Base-by-base conservation (phyloP, 2,888 invertebrate species). In the Ceraclea dissimilis region DNA sequence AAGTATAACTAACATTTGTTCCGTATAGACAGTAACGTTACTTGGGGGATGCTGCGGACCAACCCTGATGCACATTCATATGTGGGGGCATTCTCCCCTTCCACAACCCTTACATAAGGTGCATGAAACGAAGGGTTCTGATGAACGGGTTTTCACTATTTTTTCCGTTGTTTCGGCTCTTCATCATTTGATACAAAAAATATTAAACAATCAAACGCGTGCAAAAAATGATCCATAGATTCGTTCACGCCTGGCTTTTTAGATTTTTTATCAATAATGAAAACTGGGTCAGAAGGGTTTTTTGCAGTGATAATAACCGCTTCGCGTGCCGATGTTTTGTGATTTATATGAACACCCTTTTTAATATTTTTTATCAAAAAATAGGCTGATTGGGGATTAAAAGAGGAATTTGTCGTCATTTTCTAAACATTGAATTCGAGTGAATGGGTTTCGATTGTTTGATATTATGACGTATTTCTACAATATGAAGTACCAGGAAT, bases 271-370 rank as follows among this genome's bases (percentile, higher is more conserved):
- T 39, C 58, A 51, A 59, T 57, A 44, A 52, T 60, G 54, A 58
- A 60, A 61, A 61, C 59, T 61, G 61, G 61, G 61, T 61, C 61
- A 61, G 59, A 58, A 60, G 56, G 58, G 59, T 47, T 59, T 56
- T 52, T 56, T 61, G 49, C 54, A 47, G 52, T 56, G 58, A 61
- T 57, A 58, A 57, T 58, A 61, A 61, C 59, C 55, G 59, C 33
- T 57, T 61, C 61, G 61, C 59, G 61, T 59, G 61, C 61, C 59
- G 57, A 49, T 26, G 54, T 17, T 52, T 58, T 51, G 58, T 57
- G 57, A 59, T 59, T 59, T 59, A 57, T 57, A 49, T 51, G 52
- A 51, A 53, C 59, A 56, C 59, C 59, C 56, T 52, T 59, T 56
- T 44, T 50, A 44, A 44, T 19, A 51, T 21, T 39, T 49, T 22